phyloP scores from a whole-genome alignment of 1,140 invertebrate genomes.

The Acyrthosiphon pisum region DNA sequence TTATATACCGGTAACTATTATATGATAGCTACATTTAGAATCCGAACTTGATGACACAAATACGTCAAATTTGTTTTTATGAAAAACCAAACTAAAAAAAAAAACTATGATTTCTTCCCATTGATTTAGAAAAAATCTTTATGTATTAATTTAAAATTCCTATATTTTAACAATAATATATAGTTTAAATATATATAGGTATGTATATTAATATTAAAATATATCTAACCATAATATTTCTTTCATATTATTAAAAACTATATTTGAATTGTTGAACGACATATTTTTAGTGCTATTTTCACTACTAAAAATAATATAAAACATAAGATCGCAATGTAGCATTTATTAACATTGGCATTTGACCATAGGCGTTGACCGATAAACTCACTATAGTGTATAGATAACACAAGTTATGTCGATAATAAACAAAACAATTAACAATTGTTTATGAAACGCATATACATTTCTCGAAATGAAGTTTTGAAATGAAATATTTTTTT shows the following conservation, averaged over 20 bases:
- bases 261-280: background rate
- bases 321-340: background rate
- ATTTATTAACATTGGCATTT: background rate
- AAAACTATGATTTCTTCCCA: too few species aligned
- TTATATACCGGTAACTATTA: background rate
- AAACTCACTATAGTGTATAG: background rate
- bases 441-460: background rate
- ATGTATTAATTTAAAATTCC: too few species aligned
- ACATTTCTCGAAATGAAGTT: background rate
- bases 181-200: background rate
- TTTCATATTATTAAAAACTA: background rate
- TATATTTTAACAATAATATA: background rate
- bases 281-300: background rate
- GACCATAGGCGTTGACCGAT: background rate
- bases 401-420: background rate
- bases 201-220: too few species aligned
- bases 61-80: background rate
- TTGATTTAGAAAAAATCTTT: background rate
- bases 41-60: background rate
- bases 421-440: background rate
- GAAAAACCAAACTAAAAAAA: background rate
- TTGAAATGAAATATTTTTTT: background rate
- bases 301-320: background rate
- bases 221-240: background rate
- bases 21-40: background rate